Evolutionary conservation across 1,140 invertebrate genomes (phyloP).

Genomic region (Bombus turneri): DNA sequence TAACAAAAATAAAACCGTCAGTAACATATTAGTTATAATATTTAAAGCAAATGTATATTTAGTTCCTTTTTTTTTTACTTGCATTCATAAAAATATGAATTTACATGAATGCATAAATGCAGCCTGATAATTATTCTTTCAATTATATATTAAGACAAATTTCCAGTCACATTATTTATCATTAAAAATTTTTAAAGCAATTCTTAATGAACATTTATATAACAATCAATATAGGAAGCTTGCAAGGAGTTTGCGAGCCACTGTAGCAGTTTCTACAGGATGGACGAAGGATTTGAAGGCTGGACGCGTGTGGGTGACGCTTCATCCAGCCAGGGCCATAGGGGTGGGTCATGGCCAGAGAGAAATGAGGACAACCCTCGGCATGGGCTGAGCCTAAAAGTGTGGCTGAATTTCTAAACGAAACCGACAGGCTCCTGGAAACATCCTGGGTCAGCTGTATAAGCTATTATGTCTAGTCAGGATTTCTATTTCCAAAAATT

Average conservation of each 20-base stretch:
- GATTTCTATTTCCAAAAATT: slow-evolving; percentile 33
- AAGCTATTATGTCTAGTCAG: not conserved
- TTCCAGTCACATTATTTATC: no score
- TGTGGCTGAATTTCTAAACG: slow-evolving; percentile 29
- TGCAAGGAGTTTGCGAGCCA: not conserved
- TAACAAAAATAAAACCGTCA: no score
- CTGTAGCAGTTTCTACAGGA: not conserved
- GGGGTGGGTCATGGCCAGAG: slow-evolving; percentile 79
- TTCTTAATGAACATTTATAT: not conserved
- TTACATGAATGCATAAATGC: no score
- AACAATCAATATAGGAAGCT: not conserved
- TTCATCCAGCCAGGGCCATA: slow-evolving; percentile 48
- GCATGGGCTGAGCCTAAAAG: slow-evolving; percentile 36
- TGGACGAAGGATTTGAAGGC: not conserved
- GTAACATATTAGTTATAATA: no score
- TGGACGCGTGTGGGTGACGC: slow-evolving; percentile 19
- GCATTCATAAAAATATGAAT: no score
- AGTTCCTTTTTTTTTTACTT: no score
- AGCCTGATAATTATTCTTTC: no score
- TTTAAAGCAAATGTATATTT: no score
- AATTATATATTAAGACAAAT: no score
- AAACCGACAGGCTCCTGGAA: not conserved
- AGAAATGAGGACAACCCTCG: slow-evolving; percentile 76
- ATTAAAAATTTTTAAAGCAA: no score
- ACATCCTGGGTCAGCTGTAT: slow-evolving; percentile 25